Percentiles rank a stretch among this genome's conserved stretches.
Conservation (phyloP, 2,797 vertebrate species). For the Periophthalmus magnuspinnatus region DNA sequence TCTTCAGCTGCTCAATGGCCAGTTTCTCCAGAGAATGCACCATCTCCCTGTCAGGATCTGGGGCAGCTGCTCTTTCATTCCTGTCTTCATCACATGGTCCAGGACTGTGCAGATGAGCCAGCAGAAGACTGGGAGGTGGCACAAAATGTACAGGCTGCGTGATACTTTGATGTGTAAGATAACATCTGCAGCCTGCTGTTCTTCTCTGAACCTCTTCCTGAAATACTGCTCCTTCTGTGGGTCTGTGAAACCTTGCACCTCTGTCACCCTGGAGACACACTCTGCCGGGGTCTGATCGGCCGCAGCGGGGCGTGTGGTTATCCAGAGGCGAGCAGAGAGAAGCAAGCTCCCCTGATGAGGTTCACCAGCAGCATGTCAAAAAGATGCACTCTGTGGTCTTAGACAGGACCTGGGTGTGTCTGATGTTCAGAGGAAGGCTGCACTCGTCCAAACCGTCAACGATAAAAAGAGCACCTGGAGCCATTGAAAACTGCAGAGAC, state of each 20-base stretch:
- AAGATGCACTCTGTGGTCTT: conserved; percentile 4
- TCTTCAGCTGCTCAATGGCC: no score
- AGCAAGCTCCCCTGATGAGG: conserved; percentile 5
- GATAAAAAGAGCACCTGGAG: conserved; percentile 4
- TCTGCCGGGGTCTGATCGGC: conserved; percentile 1
- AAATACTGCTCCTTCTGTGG: conserved; percentile 1
- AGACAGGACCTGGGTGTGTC: not conserved
- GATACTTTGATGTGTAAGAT: conserved; percentile 7
- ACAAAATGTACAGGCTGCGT: conserved; percentile 3
- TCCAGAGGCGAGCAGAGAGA: conserved; percentile 8
- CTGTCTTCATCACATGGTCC: not conserved
- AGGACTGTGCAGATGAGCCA: conserved; percentile 1
- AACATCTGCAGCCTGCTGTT: not conserved
- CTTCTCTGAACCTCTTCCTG: conserved; percentile 5
- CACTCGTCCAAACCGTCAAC: conserved; percentile 5
- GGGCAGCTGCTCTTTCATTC: conserved; percentile 3
- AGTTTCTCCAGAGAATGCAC: no score
- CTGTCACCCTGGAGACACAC: conserved; percentile 4
- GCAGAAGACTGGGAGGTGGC: conserved; percentile 4
- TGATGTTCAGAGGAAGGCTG: conserved; percentile 3
- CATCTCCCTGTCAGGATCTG: not conserved
- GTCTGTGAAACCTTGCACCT: not conserved
- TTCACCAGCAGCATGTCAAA: conserved; percentile 4
- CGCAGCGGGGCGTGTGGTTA: conserved; percentile 2
- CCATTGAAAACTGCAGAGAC: not conserved